Conservation (phyloP, 2,888 invertebrate genomes). For the Pycnomerus fuliginosus region DNA sequence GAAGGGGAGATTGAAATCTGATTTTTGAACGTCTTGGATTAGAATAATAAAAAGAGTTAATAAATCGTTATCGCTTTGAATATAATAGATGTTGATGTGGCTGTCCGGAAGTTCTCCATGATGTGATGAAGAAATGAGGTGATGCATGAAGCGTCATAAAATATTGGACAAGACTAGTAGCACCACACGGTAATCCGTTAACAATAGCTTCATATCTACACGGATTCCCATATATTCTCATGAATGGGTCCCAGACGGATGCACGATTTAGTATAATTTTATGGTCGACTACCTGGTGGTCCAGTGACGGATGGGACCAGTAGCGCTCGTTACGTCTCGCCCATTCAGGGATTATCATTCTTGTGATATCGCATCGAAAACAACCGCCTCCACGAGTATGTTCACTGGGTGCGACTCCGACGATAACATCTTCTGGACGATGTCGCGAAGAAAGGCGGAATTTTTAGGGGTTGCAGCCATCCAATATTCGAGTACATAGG, state of each 20-base stretch:
- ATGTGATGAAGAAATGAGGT: too few species aligned
- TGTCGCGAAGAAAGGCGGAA: too few species aligned
- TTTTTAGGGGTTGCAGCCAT: too few species aligned
- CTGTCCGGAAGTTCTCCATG: too few species aligned
- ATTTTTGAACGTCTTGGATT: too few species aligned
- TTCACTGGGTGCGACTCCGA: slow-evolving; percentile 23
- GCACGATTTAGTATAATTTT: slow-evolving; percentile 54
- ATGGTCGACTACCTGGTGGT: slow-evolving; percentile 52
- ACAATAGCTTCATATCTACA: slow-evolving; percentile 51
- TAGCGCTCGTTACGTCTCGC: slow-evolving; percentile 49
- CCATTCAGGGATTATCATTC: slow-evolving; percentile 50
- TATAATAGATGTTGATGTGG: too few species aligned
- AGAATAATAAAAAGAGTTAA: too few species aligned
- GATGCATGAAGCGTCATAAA: too few species aligned
- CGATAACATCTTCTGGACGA: slow-evolving; percentile 27
- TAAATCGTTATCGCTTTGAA: too few species aligned
- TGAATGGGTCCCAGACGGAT: slow-evolving; percentile 47
- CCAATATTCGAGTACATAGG: too few species aligned
- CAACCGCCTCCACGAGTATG: slow-evolving; percentile 37
- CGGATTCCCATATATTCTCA: slow-evolving; percentile 50
- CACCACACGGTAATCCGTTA: slow-evolving; percentile 49
- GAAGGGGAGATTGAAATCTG: too few species aligned
- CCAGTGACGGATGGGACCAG: slow-evolving; percentile 51
- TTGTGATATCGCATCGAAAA: slow-evolving; percentile 43
- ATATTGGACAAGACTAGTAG: slow-evolving; percentile 52